phyloP scores from a whole-genome alignment of 2,797 vertebrate genomes.

The Brotula barbata region DNA sequence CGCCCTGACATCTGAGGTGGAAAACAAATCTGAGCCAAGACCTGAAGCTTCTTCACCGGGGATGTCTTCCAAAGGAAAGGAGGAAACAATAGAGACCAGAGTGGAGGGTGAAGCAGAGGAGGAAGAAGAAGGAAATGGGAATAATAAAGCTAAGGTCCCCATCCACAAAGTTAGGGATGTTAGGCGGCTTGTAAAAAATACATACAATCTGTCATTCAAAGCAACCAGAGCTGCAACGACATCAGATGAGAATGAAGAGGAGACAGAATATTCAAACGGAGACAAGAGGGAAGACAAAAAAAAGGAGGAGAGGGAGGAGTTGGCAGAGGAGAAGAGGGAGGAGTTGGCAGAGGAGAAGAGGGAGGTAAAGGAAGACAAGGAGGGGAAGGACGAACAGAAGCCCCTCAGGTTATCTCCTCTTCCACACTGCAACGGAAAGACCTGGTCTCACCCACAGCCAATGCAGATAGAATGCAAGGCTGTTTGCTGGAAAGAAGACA shows the following conservation, averaged over 20 bases:
- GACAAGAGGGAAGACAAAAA: conserved; percentile 22
- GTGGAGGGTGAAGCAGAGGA: conserved; percentile 58
- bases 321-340: conserved; percentile 10
- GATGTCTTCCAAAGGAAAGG: conserved; percentile 27
- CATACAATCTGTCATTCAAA: conserved; percentile 85
- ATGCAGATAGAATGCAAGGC: conserved; percentile 83
- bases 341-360: conserved; percentile 17
- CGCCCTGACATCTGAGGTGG: conserved; percentile 66
- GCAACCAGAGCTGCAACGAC: conserved; percentile 38
- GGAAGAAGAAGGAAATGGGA: conserved; percentile 46
- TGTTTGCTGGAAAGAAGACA: conserved; percentile 78
- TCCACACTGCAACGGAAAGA: conserved; percentile 56
- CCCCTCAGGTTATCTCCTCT: conserved; percentile 13
- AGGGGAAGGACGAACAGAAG: conserved; percentile 34
- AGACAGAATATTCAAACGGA: conserved; percentile 10
- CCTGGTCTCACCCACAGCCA: conserved; percentile 56
- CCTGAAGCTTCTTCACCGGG: conserved; percentile 37
- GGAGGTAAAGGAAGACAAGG: conserved; percentile 33
- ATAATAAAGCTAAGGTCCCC: conserved; percentile 69
- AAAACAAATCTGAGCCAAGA: conserved; percentile 52
- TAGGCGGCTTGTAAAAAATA: conserved; percentile 89
- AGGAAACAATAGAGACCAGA: conserved; percentile 20
- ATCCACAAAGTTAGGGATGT: conserved; percentile 88
- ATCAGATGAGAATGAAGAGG: conserved; percentile 45
- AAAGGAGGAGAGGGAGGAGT: conserved; percentile 16